Percentiles rank a stretch among this genome's conserved stretches.
phyloP scores from a whole-genome alignment of 2,888 invertebrate species.

The Pseudeuparius sepicola region DNA sequence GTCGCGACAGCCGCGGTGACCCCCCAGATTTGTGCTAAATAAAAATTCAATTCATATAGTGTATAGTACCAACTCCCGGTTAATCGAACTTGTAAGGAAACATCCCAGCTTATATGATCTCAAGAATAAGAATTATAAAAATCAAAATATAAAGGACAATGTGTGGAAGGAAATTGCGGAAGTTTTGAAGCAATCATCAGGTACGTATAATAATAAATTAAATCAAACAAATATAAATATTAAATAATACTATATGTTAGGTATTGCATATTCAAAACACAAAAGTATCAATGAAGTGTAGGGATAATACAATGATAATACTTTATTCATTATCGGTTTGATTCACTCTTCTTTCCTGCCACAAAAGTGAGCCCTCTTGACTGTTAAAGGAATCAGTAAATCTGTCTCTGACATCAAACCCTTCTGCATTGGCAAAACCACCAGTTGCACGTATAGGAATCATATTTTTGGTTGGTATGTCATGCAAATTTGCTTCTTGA shows the following conservation, averaged over 20 bases:
- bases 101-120: slow-evolving; percentile 3
- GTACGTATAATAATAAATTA: too few relatives aligned
- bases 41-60: not conserved
- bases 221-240: too few relatives aligned
- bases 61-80: slow-evolving; percentile 1
- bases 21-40: not conserved
- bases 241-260: too few relatives aligned
- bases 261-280: too few relatives aligned
- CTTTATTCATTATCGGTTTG: too few relatives aligned
- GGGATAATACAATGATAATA: too few relatives aligned
- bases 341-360: too few relatives aligned
- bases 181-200: too few relatives aligned
- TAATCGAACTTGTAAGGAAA: slow-evolving; percentile 1
- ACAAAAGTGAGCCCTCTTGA: too few relatives aligned
- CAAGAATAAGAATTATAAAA: slow-evolving; percentile 1
- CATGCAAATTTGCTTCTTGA: not conserved
- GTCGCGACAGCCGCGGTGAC: slow-evolving; percentile 1
- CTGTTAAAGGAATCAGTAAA: not conserved
- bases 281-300: too few relatives aligned
- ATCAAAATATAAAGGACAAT: slow-evolving; percentile 1
- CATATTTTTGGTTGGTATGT: slow-evolving; percentile 4
- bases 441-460: not conserved
- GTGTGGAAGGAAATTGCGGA: slow-evolving; percentile 2
- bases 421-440: slow-evolving; percentile 5
- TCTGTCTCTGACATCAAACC: slow-evolving; percentile 3